Evolutionary conservation across 2,797 vertebrate species (phyloP).

Genomic region (Sarcoramphus papa): DNA sequence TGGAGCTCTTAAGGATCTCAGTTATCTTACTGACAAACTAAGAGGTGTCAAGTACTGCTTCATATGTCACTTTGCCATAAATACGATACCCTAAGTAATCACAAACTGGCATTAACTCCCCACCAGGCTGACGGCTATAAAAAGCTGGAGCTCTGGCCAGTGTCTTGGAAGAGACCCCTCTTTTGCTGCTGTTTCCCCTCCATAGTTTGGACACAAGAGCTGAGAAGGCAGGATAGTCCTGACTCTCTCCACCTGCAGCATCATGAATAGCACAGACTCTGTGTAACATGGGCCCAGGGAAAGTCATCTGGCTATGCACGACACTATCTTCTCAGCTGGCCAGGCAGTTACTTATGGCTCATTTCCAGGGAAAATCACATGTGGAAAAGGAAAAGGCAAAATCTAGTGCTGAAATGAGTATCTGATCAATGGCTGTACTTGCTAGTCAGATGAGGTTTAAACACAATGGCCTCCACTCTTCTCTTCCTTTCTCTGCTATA

Average conservation of each 20-base stretch:
- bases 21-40: conserved; percentile 31
- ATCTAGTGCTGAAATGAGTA: fast-evolving
- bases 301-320: not conserved
- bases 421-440: not conserved
- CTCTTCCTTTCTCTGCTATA: not conserved
- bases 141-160: not conserved
- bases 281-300: not conserved
- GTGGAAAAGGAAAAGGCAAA: not conserved
- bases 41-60: conserved; percentile 45
- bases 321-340: not conserved
- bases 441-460: not conserved
- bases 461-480: not conserved
- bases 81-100: conserved; percentile 15
- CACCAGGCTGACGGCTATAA: not conserved
- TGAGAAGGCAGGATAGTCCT: not conserved
- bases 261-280: not conserved
- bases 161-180: not conserved
- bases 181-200: not conserved
- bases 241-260: not conserved
- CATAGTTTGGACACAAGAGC: not conserved
- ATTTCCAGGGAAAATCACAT: not conserved
- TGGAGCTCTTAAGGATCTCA: conserved; percentile 45
- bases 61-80: conserved; percentile 49
- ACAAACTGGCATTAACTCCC: not conserved
- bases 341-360: not conserved